A percentile compares a stretch with the other conserved stretches of the same genome.
phyloP scores from a whole-genome alignment of 2,797 vertebrate species.

The Silurus aristotelis region DNA sequence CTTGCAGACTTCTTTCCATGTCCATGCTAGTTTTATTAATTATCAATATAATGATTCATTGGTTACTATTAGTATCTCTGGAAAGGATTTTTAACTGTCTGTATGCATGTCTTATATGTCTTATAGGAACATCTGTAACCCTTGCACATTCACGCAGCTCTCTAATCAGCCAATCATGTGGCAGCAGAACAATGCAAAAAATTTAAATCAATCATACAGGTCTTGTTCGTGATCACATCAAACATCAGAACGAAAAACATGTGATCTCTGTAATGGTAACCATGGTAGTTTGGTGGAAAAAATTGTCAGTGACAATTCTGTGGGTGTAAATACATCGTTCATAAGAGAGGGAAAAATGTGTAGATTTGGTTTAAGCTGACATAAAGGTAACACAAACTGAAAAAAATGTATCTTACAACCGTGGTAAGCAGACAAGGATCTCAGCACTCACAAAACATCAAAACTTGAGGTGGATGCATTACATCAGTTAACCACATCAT shows the following conservation, averaged over 20 bases:
- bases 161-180: background rate
- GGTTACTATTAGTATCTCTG: background rate
- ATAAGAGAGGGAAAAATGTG: too few relatives aligned
- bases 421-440: too few relatives aligned
- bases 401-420: too few relatives aligned
- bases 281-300: too few relatives aligned
- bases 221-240: background rate
- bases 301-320: too few relatives aligned
- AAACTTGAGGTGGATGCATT: too few relatives aligned
- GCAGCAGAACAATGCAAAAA: background rate
- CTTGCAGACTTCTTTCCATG: background rate
- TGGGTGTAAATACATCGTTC: too few relatives aligned
- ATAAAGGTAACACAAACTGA: too few relatives aligned
- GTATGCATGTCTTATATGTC: background rate
- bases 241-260: background rate
- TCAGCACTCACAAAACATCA: too few relatives aligned
- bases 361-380: too few relatives aligned
- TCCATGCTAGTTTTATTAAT: background rate
- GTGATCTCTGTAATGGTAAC: too few relatives aligned
- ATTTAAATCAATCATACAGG: background rate
- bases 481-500: too few relatives aligned
- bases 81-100: background rate
- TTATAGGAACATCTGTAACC: background rate
- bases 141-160: background rate
- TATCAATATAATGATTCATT: background rate